phyloP scores from a whole-genome alignment of 1,140 invertebrate species.

The Epicauta chinensis region DNA sequence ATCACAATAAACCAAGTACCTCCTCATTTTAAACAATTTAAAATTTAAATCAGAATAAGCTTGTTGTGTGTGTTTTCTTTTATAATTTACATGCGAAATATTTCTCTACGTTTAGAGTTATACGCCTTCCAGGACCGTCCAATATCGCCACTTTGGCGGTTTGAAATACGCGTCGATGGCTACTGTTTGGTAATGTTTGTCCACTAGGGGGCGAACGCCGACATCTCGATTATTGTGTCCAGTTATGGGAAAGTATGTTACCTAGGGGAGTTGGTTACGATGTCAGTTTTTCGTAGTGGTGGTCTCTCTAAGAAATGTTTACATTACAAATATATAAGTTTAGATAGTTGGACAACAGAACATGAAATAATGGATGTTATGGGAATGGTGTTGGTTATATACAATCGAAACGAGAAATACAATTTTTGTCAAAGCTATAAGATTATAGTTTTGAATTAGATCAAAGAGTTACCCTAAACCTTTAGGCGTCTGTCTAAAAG shows the following conservation, averaged over 20 bases:
- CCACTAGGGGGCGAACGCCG: constrained; percentile 6
- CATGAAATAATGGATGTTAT: constrained; percentile 14
- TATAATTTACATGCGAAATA: too few relatives aligned
- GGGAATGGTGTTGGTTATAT: too few relatives aligned
- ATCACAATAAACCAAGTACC: too few relatives aligned
- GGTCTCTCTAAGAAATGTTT: constrained; percentile 16
- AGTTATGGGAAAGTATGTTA: constrained; percentile 12
- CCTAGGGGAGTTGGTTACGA: constrained; percentile 10
- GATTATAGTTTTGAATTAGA: too few relatives aligned
- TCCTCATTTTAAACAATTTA: too few relatives aligned
- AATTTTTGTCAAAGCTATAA: too few relatives aligned
- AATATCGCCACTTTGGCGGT: constrained; percentile 14
- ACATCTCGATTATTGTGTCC: constrained; percentile 13
- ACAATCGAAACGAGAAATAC: too few relatives aligned
- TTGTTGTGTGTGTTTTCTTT: too few relatives aligned
- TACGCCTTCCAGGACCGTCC: constrained; percentile 3
- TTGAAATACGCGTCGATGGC: constrained; percentile 17
- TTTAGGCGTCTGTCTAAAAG: too few relatives aligned
- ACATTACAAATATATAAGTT: constrained; percentile 11
- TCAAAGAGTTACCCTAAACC: too few relatives aligned
- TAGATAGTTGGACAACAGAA: constrained; percentile 3
- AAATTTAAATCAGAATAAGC: too few relatives aligned
- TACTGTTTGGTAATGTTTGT: constrained; percentile 6
- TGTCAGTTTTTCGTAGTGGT: constrained; percentile 5
- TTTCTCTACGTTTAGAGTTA: too few relatives aligned